Evolutionary conservation across 2,888 invertebrate species (phyloP).

Genomic region (Chrysomela aeneicollis): DNA sequence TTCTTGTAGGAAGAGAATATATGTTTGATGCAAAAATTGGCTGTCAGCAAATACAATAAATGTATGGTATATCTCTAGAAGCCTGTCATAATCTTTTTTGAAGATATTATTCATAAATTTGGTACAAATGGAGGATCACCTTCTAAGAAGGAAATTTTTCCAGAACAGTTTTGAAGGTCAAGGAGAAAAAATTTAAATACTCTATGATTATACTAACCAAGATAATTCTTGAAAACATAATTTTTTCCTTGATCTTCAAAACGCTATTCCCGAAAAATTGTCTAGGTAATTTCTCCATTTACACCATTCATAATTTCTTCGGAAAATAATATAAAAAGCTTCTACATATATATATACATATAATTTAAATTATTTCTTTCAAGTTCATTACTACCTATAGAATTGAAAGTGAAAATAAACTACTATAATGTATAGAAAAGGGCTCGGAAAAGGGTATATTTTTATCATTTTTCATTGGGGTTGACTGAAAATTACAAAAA

Average conservation of each 20-base stretch:
- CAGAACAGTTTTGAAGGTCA: neutral
- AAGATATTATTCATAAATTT: neutral
- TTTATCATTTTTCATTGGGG: no score
- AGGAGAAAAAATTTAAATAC: neutral
- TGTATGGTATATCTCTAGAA: neutral
- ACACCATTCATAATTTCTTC: neutral
- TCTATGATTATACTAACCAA: neutral
- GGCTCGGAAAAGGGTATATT: no score
- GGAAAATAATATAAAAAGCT: neutral
- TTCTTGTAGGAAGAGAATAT: neutral
- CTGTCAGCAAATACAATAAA: constrained; percentile 1
- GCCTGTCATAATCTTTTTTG: neutral
- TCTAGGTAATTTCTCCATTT: neutral
- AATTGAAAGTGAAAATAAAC: neutral
- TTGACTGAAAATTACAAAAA: neutral
- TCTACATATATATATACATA: neutral
- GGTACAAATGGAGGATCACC: neutral
- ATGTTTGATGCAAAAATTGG: neutral
- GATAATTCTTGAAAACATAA: neutral
- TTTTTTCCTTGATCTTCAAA: neutral
- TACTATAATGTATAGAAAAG: neutral
- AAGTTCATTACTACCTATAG: constrained; percentile 1
- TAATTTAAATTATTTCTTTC: neutral
- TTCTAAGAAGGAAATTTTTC: neutral
- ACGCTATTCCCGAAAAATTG: neutral